phyloP scores from a whole-genome alignment of 2,113 vertebrate genomes.

The Arenaria interpres region DNA sequence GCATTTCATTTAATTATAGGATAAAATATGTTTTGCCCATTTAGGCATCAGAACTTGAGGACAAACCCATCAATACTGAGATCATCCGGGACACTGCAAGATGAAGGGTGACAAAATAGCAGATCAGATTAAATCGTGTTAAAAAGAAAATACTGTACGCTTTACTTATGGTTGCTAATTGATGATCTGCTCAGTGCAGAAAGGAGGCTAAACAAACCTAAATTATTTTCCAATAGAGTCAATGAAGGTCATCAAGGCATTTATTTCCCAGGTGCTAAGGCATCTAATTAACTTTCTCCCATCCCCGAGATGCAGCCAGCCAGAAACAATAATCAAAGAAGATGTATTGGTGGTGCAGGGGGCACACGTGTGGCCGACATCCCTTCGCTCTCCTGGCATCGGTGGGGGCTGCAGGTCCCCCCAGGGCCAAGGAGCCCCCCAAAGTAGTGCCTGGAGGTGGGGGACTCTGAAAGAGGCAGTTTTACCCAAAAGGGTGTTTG shows the following conservation, averaged over 20 bases:
- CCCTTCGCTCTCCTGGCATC: not conserved
- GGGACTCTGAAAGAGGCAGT: not conserved
- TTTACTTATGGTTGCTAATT: not conserved
- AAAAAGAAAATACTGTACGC: not conserved
- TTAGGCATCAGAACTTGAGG: slow-evolving; percentile 2
- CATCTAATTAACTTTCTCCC: slow-evolving; percentile 43
- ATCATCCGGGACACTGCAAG: not conserved
- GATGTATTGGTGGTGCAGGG: not conserved
- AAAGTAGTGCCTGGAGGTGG: not conserved
- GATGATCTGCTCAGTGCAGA: slow-evolving; percentile 8
- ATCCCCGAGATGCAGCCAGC: not conserved
- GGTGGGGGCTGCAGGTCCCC: accelerated
- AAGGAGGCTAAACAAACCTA: slow-evolving; percentile 12
- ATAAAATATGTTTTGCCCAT: slow-evolving; percentile 42
- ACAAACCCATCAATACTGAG: not conserved
- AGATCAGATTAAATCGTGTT: not conserved
- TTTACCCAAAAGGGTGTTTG: not conserved
- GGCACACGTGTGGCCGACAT: accelerated
- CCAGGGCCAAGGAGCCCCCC: not conserved
- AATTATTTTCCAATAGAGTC: slow-evolving; percentile 49
- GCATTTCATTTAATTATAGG: slow-evolving; percentile 54
- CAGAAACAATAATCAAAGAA: not conserved
- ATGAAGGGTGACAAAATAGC: not conserved
- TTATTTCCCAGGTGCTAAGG: slow-evolving; percentile 33
- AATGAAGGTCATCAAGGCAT: slow-evolving; percentile 49